A percentile compares a stretch with the other conserved stretches of the same genome.
Conservation (phyloP, 2,888 invertebrate genomes). For the Phyllotreta cruciferae region DNA sequence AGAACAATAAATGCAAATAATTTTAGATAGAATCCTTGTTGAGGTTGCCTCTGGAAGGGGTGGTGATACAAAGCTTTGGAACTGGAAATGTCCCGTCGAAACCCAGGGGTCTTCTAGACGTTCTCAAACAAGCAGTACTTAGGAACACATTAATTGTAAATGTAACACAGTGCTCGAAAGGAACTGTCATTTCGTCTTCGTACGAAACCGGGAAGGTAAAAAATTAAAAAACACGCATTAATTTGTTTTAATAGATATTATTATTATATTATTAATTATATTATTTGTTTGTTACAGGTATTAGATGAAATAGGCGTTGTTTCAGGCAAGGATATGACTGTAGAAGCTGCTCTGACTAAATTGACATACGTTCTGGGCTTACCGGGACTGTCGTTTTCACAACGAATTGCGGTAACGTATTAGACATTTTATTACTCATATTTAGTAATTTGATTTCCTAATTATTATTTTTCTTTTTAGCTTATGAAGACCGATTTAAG, state of each 20-base stretch:
- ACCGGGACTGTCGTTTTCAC: slow-evolving; percentile 64
- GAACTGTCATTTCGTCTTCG: slow-evolving; percentile 71
- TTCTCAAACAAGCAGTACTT: slow-evolving; percentile 72
- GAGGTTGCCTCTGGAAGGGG: slow-evolving; percentile 76
- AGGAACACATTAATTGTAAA: slow-evolving; percentile 88
- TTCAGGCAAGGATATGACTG: slow-evolving; percentile 88
- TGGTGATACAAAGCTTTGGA: slow-evolving; percentile 92
- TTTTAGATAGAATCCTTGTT: slow-evolving; percentile 69
- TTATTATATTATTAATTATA: no score
- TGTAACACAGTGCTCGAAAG: slow-evolving; percentile 88
- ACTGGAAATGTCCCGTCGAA: slow-evolving; percentile 91
- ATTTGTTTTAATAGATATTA: slow-evolving; percentile 43
- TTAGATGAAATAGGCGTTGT: slow-evolving; percentile 76
- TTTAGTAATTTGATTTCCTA: neutral
- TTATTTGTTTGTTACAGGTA: slow-evolving; percentile 56
- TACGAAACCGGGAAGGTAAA: slow-evolving; percentile 89
- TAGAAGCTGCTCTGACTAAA: slow-evolving; percentile 93
- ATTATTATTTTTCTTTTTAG: slow-evolving; percentile 34
- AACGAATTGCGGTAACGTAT: slow-evolving; percentile 36
- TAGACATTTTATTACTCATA: slow-evolving; percentile 4
- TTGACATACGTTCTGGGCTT: slow-evolving; percentile 88
- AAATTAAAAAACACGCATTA: no score
- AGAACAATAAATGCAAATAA: neutral
- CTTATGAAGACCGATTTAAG: slow-evolving; percentile 42
- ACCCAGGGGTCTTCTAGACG: slow-evolving; percentile 78